These are phyloP conservation scores for Pelvicachromis taeniatus DNA, from an alignment of 2,113 vertebrate genomes.

Conservation along the genomic window DNA sequence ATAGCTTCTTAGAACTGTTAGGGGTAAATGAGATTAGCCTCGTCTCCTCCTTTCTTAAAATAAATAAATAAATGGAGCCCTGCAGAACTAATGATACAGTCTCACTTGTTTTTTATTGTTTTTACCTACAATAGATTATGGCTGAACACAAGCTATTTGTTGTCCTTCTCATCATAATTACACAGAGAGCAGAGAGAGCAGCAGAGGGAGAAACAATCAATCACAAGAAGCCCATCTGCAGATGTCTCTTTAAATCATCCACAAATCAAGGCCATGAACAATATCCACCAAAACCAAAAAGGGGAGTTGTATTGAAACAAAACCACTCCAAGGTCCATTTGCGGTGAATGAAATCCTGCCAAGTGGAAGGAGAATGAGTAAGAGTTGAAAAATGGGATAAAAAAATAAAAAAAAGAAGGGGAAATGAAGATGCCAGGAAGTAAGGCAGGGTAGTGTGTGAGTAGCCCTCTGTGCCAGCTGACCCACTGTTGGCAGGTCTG, in stretches of 20 bases:
- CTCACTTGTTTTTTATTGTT: conserved; percentile 7
- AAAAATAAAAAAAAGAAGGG: background rate
- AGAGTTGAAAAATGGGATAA: background rate
- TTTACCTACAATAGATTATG: conserved; percentile 20
- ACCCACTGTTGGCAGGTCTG: conserved; percentile 55
- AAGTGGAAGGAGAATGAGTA: conserved; percentile 10
- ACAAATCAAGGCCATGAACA: background rate
- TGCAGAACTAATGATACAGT: conserved; percentile 10
- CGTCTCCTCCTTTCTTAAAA: background rate
- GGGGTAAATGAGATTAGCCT: conserved; percentile 41
- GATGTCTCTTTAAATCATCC: background rate
- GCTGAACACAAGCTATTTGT: conserved; percentile 17
- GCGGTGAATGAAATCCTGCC: background rate
- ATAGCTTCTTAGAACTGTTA: conserved; percentile 33
- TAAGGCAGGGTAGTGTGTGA: conserved; percentile 16
- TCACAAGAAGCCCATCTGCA: conserved; percentile 20
- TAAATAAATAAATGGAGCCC: background rate
- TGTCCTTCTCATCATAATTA: conserved; percentile 14
- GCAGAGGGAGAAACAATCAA: conserved; percentile 20
- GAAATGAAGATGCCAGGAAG: conserved; percentile 32
- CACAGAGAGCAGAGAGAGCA: background rate
- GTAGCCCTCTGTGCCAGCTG: conserved; percentile 29
- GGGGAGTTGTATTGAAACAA: background rate
- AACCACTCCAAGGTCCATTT: background rate
- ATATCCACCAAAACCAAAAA: background rate